Percentiles rank a stretch among this genome's conserved stretches.
phyloP scores from a whole-genome alignment of 2,888 invertebrate genomes.

The Drosophila ochracea region DNA sequence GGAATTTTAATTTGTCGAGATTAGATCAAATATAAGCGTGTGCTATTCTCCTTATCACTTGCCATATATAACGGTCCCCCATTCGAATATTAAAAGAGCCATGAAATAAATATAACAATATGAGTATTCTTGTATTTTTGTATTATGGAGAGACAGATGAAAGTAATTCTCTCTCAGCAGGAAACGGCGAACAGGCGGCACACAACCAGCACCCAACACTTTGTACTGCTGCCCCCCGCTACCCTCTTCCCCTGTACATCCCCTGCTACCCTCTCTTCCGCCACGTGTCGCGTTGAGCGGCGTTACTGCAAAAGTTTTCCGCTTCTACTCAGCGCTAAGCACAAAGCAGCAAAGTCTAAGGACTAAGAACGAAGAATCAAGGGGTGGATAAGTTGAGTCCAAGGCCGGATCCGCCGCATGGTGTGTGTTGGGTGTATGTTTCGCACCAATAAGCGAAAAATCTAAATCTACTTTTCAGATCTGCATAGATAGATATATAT shows the following conservation, averaged over 20 bases:
- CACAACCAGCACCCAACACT: constrained; percentile 6
- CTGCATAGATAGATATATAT: neutral
- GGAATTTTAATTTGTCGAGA: constrained; percentile 65
- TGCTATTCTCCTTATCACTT: constrained; percentile 27
- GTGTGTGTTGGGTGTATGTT: constrained; percentile 10
- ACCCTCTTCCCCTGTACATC: neutral
- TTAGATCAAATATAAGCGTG: constrained; percentile 52
- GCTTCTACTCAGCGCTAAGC: constrained; percentile 16
- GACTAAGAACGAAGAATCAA: neutral
- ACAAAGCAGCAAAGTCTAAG: neutral
- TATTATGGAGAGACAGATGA: constrained; percentile 37
- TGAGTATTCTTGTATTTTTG: constrained; percentile 9
- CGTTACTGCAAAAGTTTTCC: constrained; percentile 51
- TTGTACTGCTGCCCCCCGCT: neutral
- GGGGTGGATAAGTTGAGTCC: constrained; percentile 18
- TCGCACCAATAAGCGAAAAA: constrained; percentile 41
- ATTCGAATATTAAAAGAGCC: constrained; percentile 30
- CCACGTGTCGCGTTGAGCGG: constrained; percentile 61
- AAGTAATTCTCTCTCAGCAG: constrained; percentile 57
- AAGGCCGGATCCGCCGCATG: constrained; percentile 31
- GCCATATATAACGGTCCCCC: constrained; percentile 4
- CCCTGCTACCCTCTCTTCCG: constrained; percentile 7
- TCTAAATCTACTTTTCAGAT: constrained; percentile 24
- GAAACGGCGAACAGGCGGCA: constrained; percentile 53
- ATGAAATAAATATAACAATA: constrained; percentile 15